These are phyloP conservation scores for Stigmatopora nigra DNA, from an alignment of 2,113 vertebrate species.

Conservation along the genomic window DNA sequence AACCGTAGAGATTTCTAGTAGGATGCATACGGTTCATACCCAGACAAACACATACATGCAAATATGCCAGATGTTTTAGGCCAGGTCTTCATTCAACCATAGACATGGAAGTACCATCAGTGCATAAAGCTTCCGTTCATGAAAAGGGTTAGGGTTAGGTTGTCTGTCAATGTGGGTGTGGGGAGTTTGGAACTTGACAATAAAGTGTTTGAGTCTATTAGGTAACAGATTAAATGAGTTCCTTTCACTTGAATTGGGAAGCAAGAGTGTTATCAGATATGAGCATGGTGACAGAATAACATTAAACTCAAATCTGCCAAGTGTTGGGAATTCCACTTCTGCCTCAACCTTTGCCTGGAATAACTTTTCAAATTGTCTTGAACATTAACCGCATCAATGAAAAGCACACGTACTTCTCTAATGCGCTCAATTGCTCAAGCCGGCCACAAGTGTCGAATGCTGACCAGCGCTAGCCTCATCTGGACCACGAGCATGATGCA, in stretches of 20 bases:
- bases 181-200: not conserved
- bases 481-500: conserved; percentile 48
- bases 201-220: not conserved
- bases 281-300: not conserved
- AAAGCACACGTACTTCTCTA: conserved; percentile 34
- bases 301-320: not conserved
- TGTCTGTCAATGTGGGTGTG: conserved; percentile 18
- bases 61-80: conserved; percentile 53
- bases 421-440: conserved; percentile 44
- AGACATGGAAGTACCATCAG: conserved; percentile 46
- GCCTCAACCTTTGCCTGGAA: conserved; percentile 14
- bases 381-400: conserved; percentile 36
- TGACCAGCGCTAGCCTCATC: conserved; percentile 17
- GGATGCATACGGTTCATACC: conserved; percentile 10
- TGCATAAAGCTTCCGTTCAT: conserved; percentile 45
- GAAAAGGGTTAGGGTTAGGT: conserved; percentile 19
- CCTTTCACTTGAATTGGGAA: too few relatives aligned
- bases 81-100: conserved; percentile 55
- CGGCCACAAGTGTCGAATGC: conserved; percentile 21
- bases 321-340: conserved; percentile 39
- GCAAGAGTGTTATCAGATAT: too few relatives aligned
- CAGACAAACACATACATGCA: conserved; percentile 14
- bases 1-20: conserved; percentile 1
- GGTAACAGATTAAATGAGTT: not conserved
- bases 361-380: conserved; percentile 29